Base-by-base conservation (phyloP, 1,140 invertebrate genomes). In the Mycetomoellerius zeteki region DNA sequence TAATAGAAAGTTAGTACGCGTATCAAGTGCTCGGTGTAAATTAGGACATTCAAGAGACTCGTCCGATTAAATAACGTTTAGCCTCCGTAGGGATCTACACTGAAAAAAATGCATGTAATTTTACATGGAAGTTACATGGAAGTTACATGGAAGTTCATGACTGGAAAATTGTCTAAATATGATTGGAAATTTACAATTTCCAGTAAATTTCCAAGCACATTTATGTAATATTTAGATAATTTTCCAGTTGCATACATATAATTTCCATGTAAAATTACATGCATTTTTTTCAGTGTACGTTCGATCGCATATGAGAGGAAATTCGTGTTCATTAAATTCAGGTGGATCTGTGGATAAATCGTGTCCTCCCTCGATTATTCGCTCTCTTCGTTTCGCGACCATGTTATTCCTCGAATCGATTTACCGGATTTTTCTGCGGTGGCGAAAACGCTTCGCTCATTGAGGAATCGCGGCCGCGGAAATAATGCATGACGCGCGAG, bases 401-500 rank as follows among this genome's bases (percentile, higher is more conserved):
- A 6, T 8, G 37, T 52, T 21, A 37, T 80, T 56, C 50, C 65
- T 21, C 3, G 69, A n/a, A 14, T 58, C 14, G 69, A 60, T 60
- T 56, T 21, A 21, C 24, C 52, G 6, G 19, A 82, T 72, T 72
- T 72, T 43, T 43, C n/a, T 43, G 76, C 60, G 19, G 7, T n/a
- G 2, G n/a, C 47, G 19, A 27, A 24, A 77, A 47, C 10, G 16
- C 10, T 16, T 54, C 76, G 58, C 37, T 78, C 19, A 19, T 24
- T 27, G 24, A 58, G 8, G 6, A 84, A 84, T 75, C 54, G 80
- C 69, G 54, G 8, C 54, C n/a, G n/a, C 24, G 54, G 54, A 60
- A 84, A 84, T 84, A 84, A 60, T 73, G 37, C 27, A 82, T n/a
- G 52, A n/a, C 19, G 19, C 6, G 52, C 8, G 21, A 7, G 30